Conservation (phyloP, 2,888 invertebrate species). For the Caenorhabditis drosophilae region DNA sequence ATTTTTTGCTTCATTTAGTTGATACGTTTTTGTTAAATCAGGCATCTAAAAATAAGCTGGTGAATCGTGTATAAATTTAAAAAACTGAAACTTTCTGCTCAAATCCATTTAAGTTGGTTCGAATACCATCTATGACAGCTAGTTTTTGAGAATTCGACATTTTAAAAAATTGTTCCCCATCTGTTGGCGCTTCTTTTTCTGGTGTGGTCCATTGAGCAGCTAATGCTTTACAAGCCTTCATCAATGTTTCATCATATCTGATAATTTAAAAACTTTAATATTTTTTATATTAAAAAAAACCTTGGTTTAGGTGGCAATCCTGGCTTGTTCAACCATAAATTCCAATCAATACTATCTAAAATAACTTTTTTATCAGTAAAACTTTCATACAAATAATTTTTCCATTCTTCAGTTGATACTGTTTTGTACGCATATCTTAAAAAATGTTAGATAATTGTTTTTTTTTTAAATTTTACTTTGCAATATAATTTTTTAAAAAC, state of each 20-base stretch:
- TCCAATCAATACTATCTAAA: slow-evolving; percentile 81
- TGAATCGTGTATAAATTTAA: neutral
- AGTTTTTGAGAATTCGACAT: slow-evolving; percentile 37
- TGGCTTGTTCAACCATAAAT: slow-evolving; percentile 80
- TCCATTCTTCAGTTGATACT: slow-evolving; percentile 84
- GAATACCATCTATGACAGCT: slow-evolving; percentile 40
- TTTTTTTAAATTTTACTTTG: slow-evolving; percentile 18
- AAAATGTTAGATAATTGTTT: too few relatives aligned
- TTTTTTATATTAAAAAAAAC: too few relatives aligned
- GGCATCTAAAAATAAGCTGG: slow-evolving; percentile 14
- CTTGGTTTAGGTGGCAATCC: slow-evolving; percentile 89
- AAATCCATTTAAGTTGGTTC: slow-evolving; percentile 24
- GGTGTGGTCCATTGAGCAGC: slow-evolving; percentile 36
- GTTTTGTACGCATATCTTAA: slow-evolving; percentile 75
- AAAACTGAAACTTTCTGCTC: slow-evolving; percentile 7
- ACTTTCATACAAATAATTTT: slow-evolving; percentile 79
- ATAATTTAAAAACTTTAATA: too few relatives aligned
- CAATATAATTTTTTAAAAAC: slow-evolving; percentile 44
- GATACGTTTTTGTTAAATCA: slow-evolving; percentile 31
- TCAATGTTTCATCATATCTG: slow-evolving; percentile 65
- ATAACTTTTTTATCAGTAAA: slow-evolving; percentile 71
- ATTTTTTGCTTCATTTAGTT: slow-evolving; percentile 41
- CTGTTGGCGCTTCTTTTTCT: slow-evolving; percentile 14
- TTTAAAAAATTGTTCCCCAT: slow-evolving; percentile 12
- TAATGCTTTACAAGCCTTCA: slow-evolving; percentile 38